Base-by-base conservation (phyloP, 2,797 vertebrate species). In the Spea hammondii region DNA sequence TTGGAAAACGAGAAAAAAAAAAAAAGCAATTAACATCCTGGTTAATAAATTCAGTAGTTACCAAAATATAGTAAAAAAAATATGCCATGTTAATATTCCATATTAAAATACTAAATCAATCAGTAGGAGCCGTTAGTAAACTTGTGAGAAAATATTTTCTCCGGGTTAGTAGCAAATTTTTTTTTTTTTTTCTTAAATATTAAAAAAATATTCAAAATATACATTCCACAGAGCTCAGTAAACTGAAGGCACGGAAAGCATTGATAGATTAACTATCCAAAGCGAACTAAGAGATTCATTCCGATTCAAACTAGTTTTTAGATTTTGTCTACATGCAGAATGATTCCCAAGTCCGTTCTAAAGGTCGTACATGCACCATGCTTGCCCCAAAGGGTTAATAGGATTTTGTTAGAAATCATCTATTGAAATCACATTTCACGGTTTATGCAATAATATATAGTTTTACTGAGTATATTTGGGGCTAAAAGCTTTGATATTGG, bases 141-240 rank as follows among this genome's bases (percentile, higher is more conserved):
- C 32, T 32, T 32, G 32, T 32, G 32, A 32, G 32, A 32, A 32
- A 2, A 2, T 32, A 2, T 32, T 62, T 51, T 70, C n/a, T 44
- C 11, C 59, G 7, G 2, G 64, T 79, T 79, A 79, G 77, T 68
- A 45, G 8, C 12, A 77, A 77, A 62, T 53, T 2, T 1, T 32
- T 32, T 32, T 17, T 17, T 17, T n/a, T n/a, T n/a, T n/a, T n/a
- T n/a, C n/a, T n/a, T n/a, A n/a, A n/a, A n/a, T n/a, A n/a, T n/a
- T n/a, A n/a, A n/a, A 14, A 11, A 51, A 74, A n/a, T 11, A 13
- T 11, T 46, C 45, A 53, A 11, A 65, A 46, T 10, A 12, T 65
- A 79, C 77, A 79, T 79, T 72, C 77, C 66, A 57, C 51, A 4
- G 50, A 14, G 32, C 64, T 64, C 14, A 17, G n/a, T 13, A 55